Conservation (phyloP, 2,888 invertebrate species). For the Stenodema calcarata region DNA sequence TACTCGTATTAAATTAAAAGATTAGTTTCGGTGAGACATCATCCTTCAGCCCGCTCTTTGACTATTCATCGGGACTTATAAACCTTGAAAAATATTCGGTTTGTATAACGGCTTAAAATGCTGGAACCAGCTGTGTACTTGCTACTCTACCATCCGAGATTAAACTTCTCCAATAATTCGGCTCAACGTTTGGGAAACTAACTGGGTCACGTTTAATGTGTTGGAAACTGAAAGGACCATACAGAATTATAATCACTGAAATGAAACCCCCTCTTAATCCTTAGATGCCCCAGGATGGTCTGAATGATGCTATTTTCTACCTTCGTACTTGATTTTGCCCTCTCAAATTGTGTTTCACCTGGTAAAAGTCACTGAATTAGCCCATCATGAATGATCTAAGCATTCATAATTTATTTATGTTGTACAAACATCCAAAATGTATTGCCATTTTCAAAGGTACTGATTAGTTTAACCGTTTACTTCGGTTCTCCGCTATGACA, state of each 20-base stretch:
- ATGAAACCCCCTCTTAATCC: background rate
- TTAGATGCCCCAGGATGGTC: background rate
- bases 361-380: no score
- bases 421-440: background rate
- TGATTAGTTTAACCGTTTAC: background rate
- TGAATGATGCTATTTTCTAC: background rate
- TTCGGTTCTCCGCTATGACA: background rate
- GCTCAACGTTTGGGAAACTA: background rate
- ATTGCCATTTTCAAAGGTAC: background rate
- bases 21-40: no score
- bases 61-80: no score
- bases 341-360: no score
- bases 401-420: no score
- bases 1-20: no score
- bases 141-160: background rate
- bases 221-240: background rate
- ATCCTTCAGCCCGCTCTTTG: no score
- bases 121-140: no score
- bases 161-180: background rate
- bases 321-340: background rate
- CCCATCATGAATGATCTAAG: no score
- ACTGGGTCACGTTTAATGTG: background rate
- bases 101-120: no score
- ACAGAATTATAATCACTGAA: background rate
- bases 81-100: no score